Evolutionary conservation across 2,888 invertebrate species (phyloP), one percentile per base, ranked within the genome.

Genomic region (Prosopocoilus inquinatus): DNA sequence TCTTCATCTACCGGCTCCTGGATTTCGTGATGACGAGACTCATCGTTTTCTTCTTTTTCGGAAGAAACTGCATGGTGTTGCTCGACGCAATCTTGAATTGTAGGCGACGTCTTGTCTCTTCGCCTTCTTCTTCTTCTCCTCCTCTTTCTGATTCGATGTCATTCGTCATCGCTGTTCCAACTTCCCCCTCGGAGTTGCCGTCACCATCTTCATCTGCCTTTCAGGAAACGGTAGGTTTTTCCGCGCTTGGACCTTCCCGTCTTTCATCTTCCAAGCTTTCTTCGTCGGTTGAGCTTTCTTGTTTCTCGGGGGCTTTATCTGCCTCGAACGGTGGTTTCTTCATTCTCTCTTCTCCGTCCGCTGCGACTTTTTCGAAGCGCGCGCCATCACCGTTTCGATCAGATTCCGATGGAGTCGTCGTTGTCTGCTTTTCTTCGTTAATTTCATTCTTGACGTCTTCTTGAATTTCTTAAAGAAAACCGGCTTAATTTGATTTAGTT

Each of bases 311-410:
- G 9, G 9, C 9, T 9, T 35, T 9, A 9, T 35, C 35, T 35
- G 9, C 35, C 9, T 35, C 35, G 9, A 9, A 9, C 43, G 20
- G 12, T 53, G 47, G 3, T 41, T n/a, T n/a, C n/a, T n/a, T n/a
- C n/a, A n/a, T n/a, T 52, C 52, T 8, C 47, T 47, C 41, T 52
- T 38, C 15, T 52, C 39, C 9, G 47, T 32, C n/a, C n/a, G n/a
- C n/a, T n/a, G n/a, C n/a, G n/a, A n/a, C n/a, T n/a, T n/a, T n/a
- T n/a, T n/a, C n/a, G n/a, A n/a, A n/a, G n/a, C n/a, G n/a, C n/a
- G n/a, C n/a, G n/a, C n/a, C n/a, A n/a, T n/a, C 9, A 35, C 9
- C 9, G 35, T 35, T 35, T 35, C 35, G 9, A 9, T 9, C 9
- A 35, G 9, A 35, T 9, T 35, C 35, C 9, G 35, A 9, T 33